A percentile compares a stretch with the other conserved stretches of the same genome.
Conservation (phyloP, 2,888 invertebrate species). For the Cerceris rybyensis region DNA sequence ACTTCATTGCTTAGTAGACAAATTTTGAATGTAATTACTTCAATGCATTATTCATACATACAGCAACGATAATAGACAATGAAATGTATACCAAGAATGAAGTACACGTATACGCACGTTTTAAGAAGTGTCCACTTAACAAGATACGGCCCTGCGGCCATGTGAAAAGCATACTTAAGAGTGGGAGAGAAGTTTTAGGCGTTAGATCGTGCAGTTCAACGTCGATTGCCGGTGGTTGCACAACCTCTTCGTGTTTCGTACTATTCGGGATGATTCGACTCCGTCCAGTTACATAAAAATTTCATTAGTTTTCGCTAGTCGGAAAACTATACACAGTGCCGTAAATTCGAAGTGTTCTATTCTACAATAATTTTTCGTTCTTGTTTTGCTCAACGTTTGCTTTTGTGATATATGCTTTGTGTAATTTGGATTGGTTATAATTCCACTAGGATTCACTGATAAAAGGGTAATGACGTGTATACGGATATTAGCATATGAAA, state of each 20-base stretch:
- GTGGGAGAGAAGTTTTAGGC: slow-evolving; percentile 57
- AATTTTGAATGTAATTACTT: too few species aligned
- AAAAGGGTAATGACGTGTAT: too few species aligned
- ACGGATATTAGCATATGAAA: too few species aligned
- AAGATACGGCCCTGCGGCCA: slow-evolving; percentile 56
- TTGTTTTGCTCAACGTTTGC: too few species aligned
- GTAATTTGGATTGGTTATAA: too few species aligned
- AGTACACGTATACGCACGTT: not conserved
- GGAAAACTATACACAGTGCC: not conserved
- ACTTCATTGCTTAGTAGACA: too few species aligned
- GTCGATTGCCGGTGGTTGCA: slow-evolving; percentile 54
- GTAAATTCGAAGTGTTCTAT: not conserved
- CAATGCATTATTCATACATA: too few species aligned
- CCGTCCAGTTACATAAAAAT: not conserved
- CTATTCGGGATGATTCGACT: not conserved
- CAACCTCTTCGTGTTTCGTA: slow-evolving; percentile 14
- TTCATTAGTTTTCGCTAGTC: not conserved
- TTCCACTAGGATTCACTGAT: too few species aligned
- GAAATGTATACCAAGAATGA: not conserved
- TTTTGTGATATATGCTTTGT: too few species aligned
- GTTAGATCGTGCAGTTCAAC: slow-evolving; percentile 64
- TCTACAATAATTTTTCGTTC: too few species aligned
- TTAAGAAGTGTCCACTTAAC: slow-evolving; percentile 1
- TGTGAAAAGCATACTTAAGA: slow-evolving; percentile 65
- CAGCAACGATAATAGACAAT: not conserved